Evolutionary conservation across 2,888 invertebrate genomes (phyloP).

Genomic region (Barypeithes pellucidus): DNA sequence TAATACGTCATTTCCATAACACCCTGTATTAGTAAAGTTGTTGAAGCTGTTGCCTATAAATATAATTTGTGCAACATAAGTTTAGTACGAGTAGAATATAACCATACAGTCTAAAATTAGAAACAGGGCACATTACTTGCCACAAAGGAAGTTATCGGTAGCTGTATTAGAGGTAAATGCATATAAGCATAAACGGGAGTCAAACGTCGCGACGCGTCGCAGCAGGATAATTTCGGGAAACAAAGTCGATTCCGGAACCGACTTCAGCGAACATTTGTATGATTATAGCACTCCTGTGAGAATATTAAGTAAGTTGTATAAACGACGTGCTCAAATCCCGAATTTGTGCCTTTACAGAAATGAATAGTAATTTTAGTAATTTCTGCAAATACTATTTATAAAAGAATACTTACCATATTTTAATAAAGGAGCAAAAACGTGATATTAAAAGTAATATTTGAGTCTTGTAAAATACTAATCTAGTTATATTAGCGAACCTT

Average conservation of each 20-base stretch:
- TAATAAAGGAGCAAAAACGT: too few species aligned
- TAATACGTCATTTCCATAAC: too few species aligned
- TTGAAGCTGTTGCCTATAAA: too few species aligned
- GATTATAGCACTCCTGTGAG: slow-evolving; percentile 43
- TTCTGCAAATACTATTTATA: too few species aligned
- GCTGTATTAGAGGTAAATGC: slow-evolving; percentile 38
- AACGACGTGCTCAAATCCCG: slow-evolving; percentile 36
- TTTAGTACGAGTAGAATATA: too few species aligned
- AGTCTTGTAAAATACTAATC: too few species aligned
- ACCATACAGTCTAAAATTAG: slow-evolving; percentile 21
- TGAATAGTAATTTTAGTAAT: too few species aligned
- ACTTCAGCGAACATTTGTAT: slow-evolving; percentile 46
- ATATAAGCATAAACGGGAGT: slow-evolving; percentile 44
- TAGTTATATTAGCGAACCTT: too few species aligned
- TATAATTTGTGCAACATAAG: too few species aligned
- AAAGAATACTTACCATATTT: too few species aligned
- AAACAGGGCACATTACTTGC: slow-evolving; percentile 37
- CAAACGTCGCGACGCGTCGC: slow-evolving; percentile 43
- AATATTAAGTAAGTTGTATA: slow-evolving; percentile 47
- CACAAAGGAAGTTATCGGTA: slow-evolving; percentile 45
- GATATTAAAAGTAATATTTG: too few species aligned
- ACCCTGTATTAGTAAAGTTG: too few species aligned
- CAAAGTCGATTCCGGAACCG: slow-evolving; percentile 45
- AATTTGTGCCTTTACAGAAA: slow-evolving; percentile 36
- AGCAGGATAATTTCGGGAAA: slow-evolving; percentile 46